Percentiles rank a stretch among this genome's conserved stretches.
These are phyloP conservation scores for Mormyrops boulengeri DNA, from an alignment of 2,797 vertebrate genomes.

Conservation along the genomic window DNA sequence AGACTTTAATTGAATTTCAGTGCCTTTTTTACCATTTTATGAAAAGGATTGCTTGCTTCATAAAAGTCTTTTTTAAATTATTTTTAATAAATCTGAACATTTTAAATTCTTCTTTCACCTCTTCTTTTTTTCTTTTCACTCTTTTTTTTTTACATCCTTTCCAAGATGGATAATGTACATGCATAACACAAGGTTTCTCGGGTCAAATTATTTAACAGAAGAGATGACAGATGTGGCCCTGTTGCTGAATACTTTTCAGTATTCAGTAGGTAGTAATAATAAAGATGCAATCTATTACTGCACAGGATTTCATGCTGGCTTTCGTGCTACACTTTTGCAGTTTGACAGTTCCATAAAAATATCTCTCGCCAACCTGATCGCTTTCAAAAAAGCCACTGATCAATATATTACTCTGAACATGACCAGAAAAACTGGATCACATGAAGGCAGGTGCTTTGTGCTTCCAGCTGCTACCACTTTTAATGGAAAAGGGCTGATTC, in stretches of 20 bases:
- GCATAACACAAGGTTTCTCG: not conserved
- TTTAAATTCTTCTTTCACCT: not conserved
- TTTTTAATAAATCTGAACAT: not conserved
- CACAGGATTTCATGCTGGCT: not conserved
- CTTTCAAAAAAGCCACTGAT: not conserved
- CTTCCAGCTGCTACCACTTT: not conserved
- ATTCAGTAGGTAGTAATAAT: not conserved
- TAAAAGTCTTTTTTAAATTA: not conserved
- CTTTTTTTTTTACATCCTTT: not conserved
- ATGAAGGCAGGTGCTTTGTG: not conserved
- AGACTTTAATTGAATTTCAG: not conserved
- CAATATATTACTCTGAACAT: not conserved
- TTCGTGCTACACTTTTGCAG: not conserved
- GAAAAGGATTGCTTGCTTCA: not conserved
- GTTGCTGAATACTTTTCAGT: not conserved
- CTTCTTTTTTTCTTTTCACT: not conserved
- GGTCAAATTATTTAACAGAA: not conserved
- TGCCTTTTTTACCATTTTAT: conserved; percentile 8
- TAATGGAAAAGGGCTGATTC: not conserved
- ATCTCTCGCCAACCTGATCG: not conserved
- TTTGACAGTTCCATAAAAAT: not conserved
- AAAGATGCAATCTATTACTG: not conserved
- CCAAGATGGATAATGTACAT: not conserved
- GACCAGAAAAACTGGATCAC: not conserved
- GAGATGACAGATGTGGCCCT: not conserved